Evolutionary conservation across 2,113 vertebrate genomes (phyloP).

Genomic region (Zingel zingel): DNA sequence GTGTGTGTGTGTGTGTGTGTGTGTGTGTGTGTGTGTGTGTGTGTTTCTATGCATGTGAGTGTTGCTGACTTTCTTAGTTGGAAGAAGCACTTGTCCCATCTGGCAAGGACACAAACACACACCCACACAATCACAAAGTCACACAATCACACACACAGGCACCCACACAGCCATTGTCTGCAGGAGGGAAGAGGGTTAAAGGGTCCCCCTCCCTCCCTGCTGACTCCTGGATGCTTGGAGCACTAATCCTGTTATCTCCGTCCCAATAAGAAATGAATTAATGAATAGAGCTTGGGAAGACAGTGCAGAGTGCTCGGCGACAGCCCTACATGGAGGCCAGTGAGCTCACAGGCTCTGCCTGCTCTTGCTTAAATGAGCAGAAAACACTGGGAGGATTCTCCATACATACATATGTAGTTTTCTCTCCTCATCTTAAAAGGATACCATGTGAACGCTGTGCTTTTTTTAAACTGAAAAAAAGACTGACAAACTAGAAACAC

Average conservation of each 20-base stretch:
- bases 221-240: conserved; percentile 74
- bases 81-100: conserved; percentile 64
- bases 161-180: conserved; percentile 69
- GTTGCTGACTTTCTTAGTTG: conserved; percentile 52
- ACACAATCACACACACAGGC: conserved; percentile 36
- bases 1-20: too few species aligned
- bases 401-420: background rate
- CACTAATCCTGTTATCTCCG: conserved; percentile 81
- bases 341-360: conserved; percentile 22
- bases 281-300: conserved; percentile 72
- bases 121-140: conserved; percentile 51
- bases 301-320: conserved; percentile 48
- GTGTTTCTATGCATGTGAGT: background rate
- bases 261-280: conserved; percentile 83
- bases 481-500: conserved; percentile 21
- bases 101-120: conserved; percentile 69
- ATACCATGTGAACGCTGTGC: background rate
- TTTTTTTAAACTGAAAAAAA: background rate
- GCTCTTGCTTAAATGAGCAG: conserved; percentile 15
- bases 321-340: conserved; percentile 45
- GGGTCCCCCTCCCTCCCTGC: conserved; percentile 57
- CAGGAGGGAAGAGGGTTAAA: conserved; percentile 64
- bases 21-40: background rate
- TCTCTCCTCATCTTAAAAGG: background rate
- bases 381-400: conserved; percentile 42